phyloP scores from a whole-genome alignment of 2,888 invertebrate species.

The Gymnosoma rotundatum region DNA sequence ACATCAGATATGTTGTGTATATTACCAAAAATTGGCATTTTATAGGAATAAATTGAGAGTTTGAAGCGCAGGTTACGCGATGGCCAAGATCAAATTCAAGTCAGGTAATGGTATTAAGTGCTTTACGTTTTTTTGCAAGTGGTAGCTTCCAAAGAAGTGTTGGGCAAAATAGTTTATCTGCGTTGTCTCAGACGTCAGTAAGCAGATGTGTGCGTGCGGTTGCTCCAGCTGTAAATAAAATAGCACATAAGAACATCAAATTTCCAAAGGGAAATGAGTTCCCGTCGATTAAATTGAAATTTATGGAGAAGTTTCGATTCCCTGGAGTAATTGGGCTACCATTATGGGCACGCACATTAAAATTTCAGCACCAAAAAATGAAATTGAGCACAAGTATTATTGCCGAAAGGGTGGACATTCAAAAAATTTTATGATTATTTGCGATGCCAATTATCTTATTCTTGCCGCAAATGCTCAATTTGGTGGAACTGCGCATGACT shows the following conservation, averaged over 20 bases:
- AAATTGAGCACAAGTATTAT: constrained; percentile 46
- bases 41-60: too few relatives aligned
- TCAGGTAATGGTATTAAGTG: too few relatives aligned
- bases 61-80: too few relatives aligned
- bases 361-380: constrained; percentile 38
- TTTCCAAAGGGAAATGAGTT: constrained; percentile 56
- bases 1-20: constrained; percentile 7
- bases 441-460: constrained; percentile 32
- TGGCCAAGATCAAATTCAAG: too few relatives aligned
- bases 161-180: too few relatives aligned
- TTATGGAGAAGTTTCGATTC: constrained; percentile 50
- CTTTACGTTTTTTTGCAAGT: too few relatives aligned
- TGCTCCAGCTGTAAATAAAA: constrained; percentile 50
- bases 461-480: constrained; percentile 30
- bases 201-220: constrained; percentile 8
- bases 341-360: too few relatives aligned
- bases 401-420: constrained; percentile 48
- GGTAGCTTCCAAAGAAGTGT: too few relatives aligned
- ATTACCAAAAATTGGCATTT: neutral
- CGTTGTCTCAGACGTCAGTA: too few relatives aligned
- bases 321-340: constrained; percentile 52
- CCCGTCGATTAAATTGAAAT: too few relatives aligned
- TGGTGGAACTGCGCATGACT: neutral
- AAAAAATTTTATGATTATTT: constrained; percentile 21
- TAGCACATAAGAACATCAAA: constrained; percentile 40